A percentile compares a stretch with the other conserved stretches of the same genome.
Evolutionary conservation across 2,888 invertebrate species (phyloP).

Genomic region (Phaedon cochleariae): DNA sequence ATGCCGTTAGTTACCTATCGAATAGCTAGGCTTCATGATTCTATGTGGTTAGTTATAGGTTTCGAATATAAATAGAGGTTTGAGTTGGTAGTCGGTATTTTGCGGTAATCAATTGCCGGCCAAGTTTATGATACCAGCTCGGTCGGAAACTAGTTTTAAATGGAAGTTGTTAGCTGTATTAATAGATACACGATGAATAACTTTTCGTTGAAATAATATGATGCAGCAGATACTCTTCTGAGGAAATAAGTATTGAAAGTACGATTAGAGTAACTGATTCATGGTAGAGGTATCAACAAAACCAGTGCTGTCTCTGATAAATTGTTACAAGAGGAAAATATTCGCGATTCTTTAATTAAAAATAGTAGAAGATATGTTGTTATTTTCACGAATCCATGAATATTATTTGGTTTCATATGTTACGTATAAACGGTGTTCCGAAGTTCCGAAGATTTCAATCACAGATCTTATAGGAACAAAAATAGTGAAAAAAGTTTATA

Average conservation of each 20-base stretch:
- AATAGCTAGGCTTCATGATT: constrained; percentile 17
- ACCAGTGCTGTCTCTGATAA: neutral
- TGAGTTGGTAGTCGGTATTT: constrained; percentile 20
- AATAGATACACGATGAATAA: neutral
- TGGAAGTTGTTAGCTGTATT: neutral
- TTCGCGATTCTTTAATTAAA: no score
- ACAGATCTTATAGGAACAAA: no score
- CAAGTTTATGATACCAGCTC: neutral
- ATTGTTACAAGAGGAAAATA: no score
- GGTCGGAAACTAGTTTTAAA: neutral
- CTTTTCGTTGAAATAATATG: neutral
- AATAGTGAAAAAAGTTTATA: no score
- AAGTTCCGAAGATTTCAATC: no score
- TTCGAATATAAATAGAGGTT: constrained; percentile 24
- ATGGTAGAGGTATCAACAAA: neutral
- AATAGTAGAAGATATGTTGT: no score
- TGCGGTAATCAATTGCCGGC: neutral
- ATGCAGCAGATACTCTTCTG: neutral
- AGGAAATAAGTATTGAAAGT: neutral
- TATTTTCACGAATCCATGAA: no score
- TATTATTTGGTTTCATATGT: no score
- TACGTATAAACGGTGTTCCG: no score
- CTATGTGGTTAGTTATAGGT: constrained; percentile 28
- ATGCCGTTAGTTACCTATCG: constrained; percentile 18
- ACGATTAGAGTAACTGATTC: neutral